Evolutionary conservation across 1,140 invertebrate species (phyloP), one percentile per base, ranked within the genome.

Genomic region (Pemphigus obesinymphae): DNA sequence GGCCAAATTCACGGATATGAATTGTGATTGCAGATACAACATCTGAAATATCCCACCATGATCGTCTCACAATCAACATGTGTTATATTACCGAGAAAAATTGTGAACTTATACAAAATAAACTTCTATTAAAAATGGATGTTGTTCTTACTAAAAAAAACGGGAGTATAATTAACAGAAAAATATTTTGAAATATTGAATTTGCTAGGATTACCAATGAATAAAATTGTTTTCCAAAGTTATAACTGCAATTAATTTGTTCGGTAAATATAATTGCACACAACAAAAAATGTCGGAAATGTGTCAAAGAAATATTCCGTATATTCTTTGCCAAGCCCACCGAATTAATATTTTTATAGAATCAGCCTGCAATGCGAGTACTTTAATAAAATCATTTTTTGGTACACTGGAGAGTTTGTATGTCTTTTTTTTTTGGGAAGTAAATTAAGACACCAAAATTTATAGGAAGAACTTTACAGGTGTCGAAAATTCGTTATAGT

Each of bases 61-160:
- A 72, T 72, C 68, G 43, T 72, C 68, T 72, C 37, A 43, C 68
- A 40, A 48, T 72, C 68, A 72, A 48, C 34, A 72, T 72, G 43
- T 34, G 68, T 43, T 72, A 72, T 72, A 72, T 72, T 72, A 72
- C 17, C 43, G 68, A 72, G 0, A 43, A 72, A 72, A 72, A 72
- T 72, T 34, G 68, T 72, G 37, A 43, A 20, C 43, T 72, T 72
- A 34, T 72, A 72, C 37, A 23, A 72, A 72, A 72, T n/a, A 34
- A 72, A 72, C 68, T 34, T 72, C 68, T 72, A 43, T 72, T 72
- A 72, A 72, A 72, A 72, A 48, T 72, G 68, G 43, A 72, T 72
- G 68, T 72, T 34, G n/a, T 72, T 72, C 68, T 72, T 72, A 72
- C 68, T 72, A 72, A 72, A 72, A n/a, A 72, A 72, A 37, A 72